phyloP scores from a whole-genome alignment of 2,113 vertebrate species.

The Larimichthys polyactis region DNA sequence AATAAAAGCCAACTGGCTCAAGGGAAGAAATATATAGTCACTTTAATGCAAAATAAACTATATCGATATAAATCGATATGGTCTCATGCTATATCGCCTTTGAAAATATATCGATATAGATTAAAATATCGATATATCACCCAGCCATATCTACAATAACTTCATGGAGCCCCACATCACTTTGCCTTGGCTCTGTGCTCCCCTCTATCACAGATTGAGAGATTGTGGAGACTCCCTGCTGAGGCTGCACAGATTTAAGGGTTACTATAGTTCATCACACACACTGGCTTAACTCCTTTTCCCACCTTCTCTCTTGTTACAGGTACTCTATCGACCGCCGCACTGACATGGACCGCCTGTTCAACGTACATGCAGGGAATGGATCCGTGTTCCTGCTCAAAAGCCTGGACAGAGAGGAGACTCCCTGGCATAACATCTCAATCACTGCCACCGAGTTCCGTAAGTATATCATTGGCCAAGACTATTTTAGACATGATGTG shows the following conservation, averaged over 20 bases:
- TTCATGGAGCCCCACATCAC: not conserved
- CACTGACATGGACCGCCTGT: constrained; percentile 93
- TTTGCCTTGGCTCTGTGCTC: constrained; percentile 1
- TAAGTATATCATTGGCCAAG: constrained; percentile 82
- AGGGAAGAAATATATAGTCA: too few species aligned
- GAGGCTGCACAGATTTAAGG: not conserved
- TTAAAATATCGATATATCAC: too few species aligned
- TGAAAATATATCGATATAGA: too few species aligned
- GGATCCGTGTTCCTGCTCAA: constrained; percentile 93
- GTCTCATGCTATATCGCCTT: too few species aligned
- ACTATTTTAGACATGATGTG: not conserved
- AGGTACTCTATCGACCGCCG: constrained; percentile 95
- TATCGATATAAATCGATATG: too few species aligned
- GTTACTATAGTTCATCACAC: not conserved
- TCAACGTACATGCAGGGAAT: constrained; percentile 92
- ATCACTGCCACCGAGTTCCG: constrained; percentile 94
- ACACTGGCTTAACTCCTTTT: not conserved
- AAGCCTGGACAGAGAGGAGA: constrained; percentile 91
- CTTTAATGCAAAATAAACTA: too few species aligned
- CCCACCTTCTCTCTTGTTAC: constrained; percentile 55
- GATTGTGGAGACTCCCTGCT: not conserved
- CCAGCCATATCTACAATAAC: not conserved
- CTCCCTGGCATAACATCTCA: constrained; percentile 94
- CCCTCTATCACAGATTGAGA: not conserved
- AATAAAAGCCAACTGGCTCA: too few species aligned